phyloP scores from a whole-genome alignment of 2,888 invertebrate species.

The Nemoura dubitans region DNA sequence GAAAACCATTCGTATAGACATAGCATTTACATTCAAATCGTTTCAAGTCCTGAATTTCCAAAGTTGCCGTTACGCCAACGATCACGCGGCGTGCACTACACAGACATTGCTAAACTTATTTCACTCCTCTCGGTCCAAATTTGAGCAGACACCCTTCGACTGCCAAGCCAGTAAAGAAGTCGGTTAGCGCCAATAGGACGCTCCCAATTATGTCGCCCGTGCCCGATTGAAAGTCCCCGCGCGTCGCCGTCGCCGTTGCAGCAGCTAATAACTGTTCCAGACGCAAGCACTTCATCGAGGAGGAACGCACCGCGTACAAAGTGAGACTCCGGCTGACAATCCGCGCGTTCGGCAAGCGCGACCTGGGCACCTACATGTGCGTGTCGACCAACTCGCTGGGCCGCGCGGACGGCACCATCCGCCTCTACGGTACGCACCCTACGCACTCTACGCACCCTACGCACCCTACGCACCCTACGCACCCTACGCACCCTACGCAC shows the following conservation, averaged over 20 bases:
- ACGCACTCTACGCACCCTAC: neutral
- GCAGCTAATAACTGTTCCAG: conserved; percentile 60
- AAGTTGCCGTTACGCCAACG: too few relatives aligned
- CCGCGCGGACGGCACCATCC: conserved; percentile 72
- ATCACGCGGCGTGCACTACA: too few relatives aligned
- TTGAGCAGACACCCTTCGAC: too few relatives aligned
- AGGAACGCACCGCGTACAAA: conserved; percentile 70
- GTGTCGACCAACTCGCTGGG: conserved; percentile 77
- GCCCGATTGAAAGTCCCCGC: neutral
- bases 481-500: neutral
- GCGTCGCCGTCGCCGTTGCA: neutral
- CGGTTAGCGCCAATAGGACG: too few relatives aligned
- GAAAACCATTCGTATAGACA: too few relatives aligned
- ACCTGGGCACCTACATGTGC: conserved; percentile 75
- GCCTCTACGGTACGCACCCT: conserved; percentile 70
- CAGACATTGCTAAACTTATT: too few relatives aligned
- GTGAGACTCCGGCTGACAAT: conserved; percentile 71
- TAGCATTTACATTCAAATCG: too few relatives aligned
- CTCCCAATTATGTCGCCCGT: neutral
- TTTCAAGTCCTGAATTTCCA: too few relatives aligned
- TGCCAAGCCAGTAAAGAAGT: too few relatives aligned
- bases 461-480: neutral
- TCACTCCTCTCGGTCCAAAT: too few relatives aligned
- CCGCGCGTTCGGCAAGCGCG: conserved; percentile 67
- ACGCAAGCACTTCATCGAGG: conserved; percentile 71